A percentile compares a stretch with the other conserved stretches of the same genome.
phyloP scores from a whole-genome alignment of 2,113 vertebrate species.

The Gila orcuttii region DNA sequence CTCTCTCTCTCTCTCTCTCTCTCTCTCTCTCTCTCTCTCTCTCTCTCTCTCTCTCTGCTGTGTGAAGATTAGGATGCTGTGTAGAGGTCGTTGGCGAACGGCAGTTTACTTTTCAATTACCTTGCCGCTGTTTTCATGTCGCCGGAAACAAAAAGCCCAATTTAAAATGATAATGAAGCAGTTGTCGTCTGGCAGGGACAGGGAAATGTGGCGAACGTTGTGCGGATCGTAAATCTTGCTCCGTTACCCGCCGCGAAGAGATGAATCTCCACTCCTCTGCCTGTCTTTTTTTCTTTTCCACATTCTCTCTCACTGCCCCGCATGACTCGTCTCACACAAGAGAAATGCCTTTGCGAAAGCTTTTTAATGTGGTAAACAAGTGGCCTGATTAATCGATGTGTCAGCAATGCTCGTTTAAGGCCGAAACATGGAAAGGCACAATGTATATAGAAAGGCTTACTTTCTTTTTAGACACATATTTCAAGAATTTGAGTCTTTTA shows the following conservation, averaged over 20 bases:
- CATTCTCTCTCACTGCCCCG: conserved; percentile 11
- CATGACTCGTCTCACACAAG: conserved; percentile 59
- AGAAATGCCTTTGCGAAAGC: conserved; percentile 72
- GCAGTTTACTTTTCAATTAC: conserved; percentile 66
- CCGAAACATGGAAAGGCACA: conserved; percentile 3
- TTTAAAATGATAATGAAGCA: conserved; percentile 78
- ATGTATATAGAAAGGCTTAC: not conserved
- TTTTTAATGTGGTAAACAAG: conserved; percentile 76
- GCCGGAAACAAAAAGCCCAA: conserved; percentile 69
- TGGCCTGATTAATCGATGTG: conserved; percentile 72
- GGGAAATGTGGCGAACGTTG: conserved; percentile 66
- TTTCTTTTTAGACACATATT: not conserved
- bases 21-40: conserved; percentile 6
- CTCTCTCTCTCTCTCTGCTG: not conserved
- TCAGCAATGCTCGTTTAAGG: conserved; percentile 68
- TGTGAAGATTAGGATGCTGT: conserved; percentile 51
- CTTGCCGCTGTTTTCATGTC: conserved; percentile 55
- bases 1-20: too few relatives aligned
- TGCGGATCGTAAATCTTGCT: conserved; percentile 72
- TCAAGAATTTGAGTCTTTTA: not conserved
- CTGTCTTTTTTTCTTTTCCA: conserved; percentile 62
- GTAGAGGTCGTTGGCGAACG: conserved; percentile 56
- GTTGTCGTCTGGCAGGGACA: conserved; percentile 72
- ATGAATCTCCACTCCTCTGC: conserved; percentile 69
- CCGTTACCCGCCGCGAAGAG: conserved; percentile 69